Base-by-base conservation (phyloP, 2,113 vertebrate species). In the Macrotis lagotis region DNA sequence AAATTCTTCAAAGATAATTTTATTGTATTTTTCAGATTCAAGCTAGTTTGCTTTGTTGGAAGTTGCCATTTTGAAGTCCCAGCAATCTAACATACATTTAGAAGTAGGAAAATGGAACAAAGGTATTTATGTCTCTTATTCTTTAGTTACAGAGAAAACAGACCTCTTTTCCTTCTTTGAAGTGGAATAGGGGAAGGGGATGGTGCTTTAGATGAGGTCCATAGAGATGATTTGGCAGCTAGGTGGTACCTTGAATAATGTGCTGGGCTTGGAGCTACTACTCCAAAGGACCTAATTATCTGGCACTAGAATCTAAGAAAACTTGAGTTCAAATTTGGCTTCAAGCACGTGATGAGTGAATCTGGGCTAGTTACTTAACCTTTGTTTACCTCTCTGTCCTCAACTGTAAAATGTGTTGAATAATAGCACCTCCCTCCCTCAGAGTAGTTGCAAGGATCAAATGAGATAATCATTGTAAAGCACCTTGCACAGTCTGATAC, bases 11-110 rank as follows among this genome's bases (percentile, higher is more conserved):
- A 93, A 94, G 94, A 66, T 59, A 92, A 37, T 49, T 97, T 96
- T 96, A 95, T 92, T 96, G 89, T 95, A 94, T 93, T 83, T 97
- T 96, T 94, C 92, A 96, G 88, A 97, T 95, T 96, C 83, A 91
- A 95, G 51, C 48, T 91, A 94, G 1, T 90, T 97, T 96, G 53
- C 91, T 96, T 95, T 93, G 90, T 90, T 96, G 89, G 47, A 89
- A 50, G 96, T 97, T 95, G 95, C 93, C 88, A 94, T 94, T 96
- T 96, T 89, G 55, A 96, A 97, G 88, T 48, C 95, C 93, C 74
- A 95, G 51, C 44, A 96, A 59, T 95, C 48, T 91, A 52, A 96
- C 53, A n/a, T 88, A 94, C 92, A 93, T 96, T 90, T 93, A 90
- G 90, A 59, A 88, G 37, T 55, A 91, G 90, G n/a, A 89, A 96